These are phyloP conservation scores for Porites cylindrica DNA, from an alignment of 92 coral and sea anemone species.

Conservation along the genomic window DNA sequence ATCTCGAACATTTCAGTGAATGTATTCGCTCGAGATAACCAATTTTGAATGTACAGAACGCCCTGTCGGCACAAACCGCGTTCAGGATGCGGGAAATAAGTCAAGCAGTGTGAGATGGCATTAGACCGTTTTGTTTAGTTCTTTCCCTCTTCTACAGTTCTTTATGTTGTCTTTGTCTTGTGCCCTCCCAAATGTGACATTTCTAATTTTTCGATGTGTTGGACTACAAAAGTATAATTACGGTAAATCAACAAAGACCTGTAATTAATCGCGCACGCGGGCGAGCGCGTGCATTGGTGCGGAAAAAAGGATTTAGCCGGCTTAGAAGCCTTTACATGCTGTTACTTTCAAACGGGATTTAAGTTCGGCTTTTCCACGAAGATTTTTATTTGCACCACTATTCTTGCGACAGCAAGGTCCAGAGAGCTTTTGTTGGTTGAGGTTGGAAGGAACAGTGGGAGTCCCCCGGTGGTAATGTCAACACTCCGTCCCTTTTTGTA, in stretches of 20 bases:
- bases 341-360: conserved; percentile 9
- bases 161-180: conserved; percentile 47
- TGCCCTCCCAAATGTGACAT: conserved; percentile 54
- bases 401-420: conserved; percentile 59
- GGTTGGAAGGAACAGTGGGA: conserved; percentile 76
- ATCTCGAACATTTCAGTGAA: conserved; percentile 7
- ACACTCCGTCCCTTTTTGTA: conserved; percentile 54
- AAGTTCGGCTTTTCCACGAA: conserved; percentile 23
- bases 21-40: not conserved
- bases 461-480: conserved; percentile 58
- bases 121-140: conserved; percentile 2
- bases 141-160: conserved; percentile 12
- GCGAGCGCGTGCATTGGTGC: not conserved
- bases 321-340: conserved; percentile 16
- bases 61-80: conserved; percentile 17
- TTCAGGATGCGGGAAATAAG: not conserved
- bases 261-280: conserved; percentile 49
- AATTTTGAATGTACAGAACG: not conserved
- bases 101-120: not conserved
- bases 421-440: conserved; percentile 76
- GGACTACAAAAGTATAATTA: conserved; percentile 72
- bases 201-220: conserved; percentile 58
- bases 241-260: conserved; percentile 65
- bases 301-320: conserved; percentile 20
- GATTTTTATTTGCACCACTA: conserved; percentile 35